These are phyloP conservation scores for Distichodus sexfasciatus DNA, from an alignment of 2,797 vertebrate genomes.

Conservation along the genomic window DNA sequence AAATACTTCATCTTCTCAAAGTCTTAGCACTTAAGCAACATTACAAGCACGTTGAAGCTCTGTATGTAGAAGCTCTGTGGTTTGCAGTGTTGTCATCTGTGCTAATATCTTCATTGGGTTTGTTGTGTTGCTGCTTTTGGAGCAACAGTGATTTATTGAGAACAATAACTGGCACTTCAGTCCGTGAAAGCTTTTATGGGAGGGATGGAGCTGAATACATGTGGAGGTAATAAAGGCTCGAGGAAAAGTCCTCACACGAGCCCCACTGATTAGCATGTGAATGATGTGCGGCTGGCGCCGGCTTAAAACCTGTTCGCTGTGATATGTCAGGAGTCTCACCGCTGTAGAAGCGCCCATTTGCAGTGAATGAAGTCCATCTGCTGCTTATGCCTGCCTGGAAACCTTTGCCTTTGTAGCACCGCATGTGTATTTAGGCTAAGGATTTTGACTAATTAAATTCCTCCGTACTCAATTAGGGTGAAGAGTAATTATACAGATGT, in stretches of 20 bases:
- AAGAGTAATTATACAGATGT: slow-evolving; percentile 53
- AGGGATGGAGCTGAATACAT: slow-evolving; percentile 29
- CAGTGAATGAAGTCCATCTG: slow-evolving; percentile 49
- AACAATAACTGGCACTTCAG: slow-evolving; percentile 49
- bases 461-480: slow-evolving; percentile 45
- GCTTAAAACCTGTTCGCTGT: slow-evolving; percentile 46
- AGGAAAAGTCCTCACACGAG: slow-evolving; percentile 37
- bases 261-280: slow-evolving; percentile 52
- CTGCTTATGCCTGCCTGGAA: slow-evolving; percentile 37
- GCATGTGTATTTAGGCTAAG: slow-evolving; percentile 30
- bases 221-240: slow-evolving; percentile 38
- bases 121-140: slow-evolving; percentile 26
- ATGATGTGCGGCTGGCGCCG: slow-evolving; percentile 42
- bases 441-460: slow-evolving; percentile 56
- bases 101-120: slow-evolving; percentile 29
- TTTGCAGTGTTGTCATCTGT: slow-evolving; percentile 20
- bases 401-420: slow-evolving; percentile 38
- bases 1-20: slow-evolving; percentile 23
- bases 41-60: slow-evolving; percentile 16
- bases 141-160: slow-evolving; percentile 41
- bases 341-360: slow-evolving; percentile 43
- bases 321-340: slow-evolving; percentile 48
- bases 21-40: slow-evolving; percentile 5
- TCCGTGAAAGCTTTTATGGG: slow-evolving; percentile 43
- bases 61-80: slow-evolving; percentile 7